Conservation (phyloP, 2,797 vertebrate genomes). For the Brachymystax lenok region DNA sequence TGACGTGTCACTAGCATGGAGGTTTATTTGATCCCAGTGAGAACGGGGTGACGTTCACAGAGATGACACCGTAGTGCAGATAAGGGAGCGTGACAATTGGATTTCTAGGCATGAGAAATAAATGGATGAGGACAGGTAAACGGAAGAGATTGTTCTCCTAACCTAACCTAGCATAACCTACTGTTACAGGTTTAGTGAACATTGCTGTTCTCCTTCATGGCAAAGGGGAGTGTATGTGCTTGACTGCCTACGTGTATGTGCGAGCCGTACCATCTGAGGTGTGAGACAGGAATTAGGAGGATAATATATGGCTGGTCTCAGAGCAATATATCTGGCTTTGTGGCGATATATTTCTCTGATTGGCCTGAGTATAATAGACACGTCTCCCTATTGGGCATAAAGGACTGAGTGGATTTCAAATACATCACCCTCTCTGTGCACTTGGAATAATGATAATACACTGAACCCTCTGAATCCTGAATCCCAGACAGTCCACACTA, state of each 20-base stretch:
- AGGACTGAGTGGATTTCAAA: not conserved
- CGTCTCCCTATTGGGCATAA: not conserved
- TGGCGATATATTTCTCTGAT: not conserved
- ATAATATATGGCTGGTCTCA: not conserved
- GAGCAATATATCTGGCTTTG: not conserved
- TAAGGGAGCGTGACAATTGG: slow-evolving; percentile 28
- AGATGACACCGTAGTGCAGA: slow-evolving; percentile 27
- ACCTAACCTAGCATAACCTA: not conserved
- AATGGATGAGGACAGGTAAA: slow-evolving; percentile 9
- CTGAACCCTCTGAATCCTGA: no score
- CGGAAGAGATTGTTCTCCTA: slow-evolving; percentile 15
- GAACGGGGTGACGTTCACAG: slow-evolving; percentile 34
- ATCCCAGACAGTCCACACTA: no score
- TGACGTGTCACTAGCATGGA: not conserved
- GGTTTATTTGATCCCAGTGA: slow-evolving; percentile 30
- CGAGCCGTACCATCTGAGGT: no score
- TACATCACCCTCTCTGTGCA: not conserved
- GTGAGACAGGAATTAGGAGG: not conserved
- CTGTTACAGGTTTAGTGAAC: not conserved
- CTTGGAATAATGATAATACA: no score
- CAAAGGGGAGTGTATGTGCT: not conserved
- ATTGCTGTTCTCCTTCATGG: no score
- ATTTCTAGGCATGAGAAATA: slow-evolving; percentile 28
- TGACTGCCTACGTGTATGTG: not conserved
- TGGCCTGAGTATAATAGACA: not conserved